Evolutionary conservation across 2,113 vertebrate genomes (phyloP), one percentile per base, ranked within the genome.

Genomic region (Sorex fumeus): DNA sequence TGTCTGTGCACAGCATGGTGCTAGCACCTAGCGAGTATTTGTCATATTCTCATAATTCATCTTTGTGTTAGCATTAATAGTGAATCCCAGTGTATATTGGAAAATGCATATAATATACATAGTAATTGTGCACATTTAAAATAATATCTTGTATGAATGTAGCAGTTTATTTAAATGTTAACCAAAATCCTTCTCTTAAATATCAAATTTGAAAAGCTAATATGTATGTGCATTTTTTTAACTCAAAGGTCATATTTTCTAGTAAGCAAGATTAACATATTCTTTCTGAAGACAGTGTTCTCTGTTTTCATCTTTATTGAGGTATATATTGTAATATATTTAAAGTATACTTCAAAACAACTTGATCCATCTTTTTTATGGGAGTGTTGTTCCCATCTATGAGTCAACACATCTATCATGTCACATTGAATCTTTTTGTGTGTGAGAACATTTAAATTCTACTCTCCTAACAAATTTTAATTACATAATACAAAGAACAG

Each of bases 271-370:
- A 71, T 87, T 8, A 91, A 67, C n/a, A 67, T 67, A 21, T 25
- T 77, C 93, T 72, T 83, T 27, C 78, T 88, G 19, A 78, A 85
- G 34, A 84, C 87, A 82, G 2, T 23, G 21, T 77, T 66, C 34
- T 45, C 60, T 72, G 3, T 34, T n/a, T 53, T 21, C 19, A 64
- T 40, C 40, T 86, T 86, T 32, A n/a, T 2, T 72, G 2, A 72
- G 47, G 34, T 36, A 13, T 72, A 19, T 64, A 64, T 53, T 86
- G 27, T 72, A 64, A 34, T n/a, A 12, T 72, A 79, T 25, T 71
- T 71, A 78, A 70, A 72, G 8, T 86, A 8, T 80, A 36, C 0
- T n/a, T 50, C 2, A 8, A 86, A n/a, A 12, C 47, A 57, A 80
- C 30, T 72, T 80, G 32, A 70, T 79, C 28, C 80, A 66, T 6